Evolutionary conservation across 1,140 invertebrate species (phyloP).

Genomic region (Samia ricini): DNA sequence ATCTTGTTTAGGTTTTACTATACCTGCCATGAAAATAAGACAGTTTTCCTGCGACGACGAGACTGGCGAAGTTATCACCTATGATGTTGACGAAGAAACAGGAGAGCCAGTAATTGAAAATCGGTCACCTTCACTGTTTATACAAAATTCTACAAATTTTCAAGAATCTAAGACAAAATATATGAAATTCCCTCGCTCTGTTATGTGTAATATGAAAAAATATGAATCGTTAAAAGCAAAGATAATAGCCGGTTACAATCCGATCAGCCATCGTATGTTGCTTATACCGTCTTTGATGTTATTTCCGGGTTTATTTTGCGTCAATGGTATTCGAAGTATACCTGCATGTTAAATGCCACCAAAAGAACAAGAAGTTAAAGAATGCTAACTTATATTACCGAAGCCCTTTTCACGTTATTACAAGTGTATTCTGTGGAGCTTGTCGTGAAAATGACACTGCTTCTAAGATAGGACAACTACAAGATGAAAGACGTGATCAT

Average conservation of each 20-base stretch:
- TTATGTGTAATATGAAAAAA: constrained; percentile 47
- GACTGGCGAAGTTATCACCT: constrained; percentile 55
- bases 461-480: constrained; percentile 51
- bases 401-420: constrained; percentile 61
- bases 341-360: constrained; percentile 57
- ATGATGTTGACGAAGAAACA: constrained; percentile 56
- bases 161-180: constrained; percentile 20
- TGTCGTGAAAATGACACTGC: constrained; percentile 54
- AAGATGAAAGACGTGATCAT: constrained; percentile 50
- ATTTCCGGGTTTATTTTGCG: constrained; percentile 44
- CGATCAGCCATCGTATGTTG: constrained; percentile 49
- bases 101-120: constrained; percentile 30
- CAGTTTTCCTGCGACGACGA: constrained; percentile 54
- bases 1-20: neutral
- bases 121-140: neutral
- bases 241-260: constrained; percentile 53
- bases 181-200: constrained; percentile 42
- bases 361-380: constrained; percentile 54
- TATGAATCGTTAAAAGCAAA: constrained; percentile 53
- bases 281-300: constrained; percentile 50
- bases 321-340: constrained; percentile 50
- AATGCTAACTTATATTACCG: constrained; percentile 53
- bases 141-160: constrained; percentile 2
- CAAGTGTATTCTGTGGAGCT: constrained; percentile 58
- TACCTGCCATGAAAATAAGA: neutral